Base-by-base conservation (phyloP, 2,113 vertebrate species). In the Todiramphus chloris region DNA sequence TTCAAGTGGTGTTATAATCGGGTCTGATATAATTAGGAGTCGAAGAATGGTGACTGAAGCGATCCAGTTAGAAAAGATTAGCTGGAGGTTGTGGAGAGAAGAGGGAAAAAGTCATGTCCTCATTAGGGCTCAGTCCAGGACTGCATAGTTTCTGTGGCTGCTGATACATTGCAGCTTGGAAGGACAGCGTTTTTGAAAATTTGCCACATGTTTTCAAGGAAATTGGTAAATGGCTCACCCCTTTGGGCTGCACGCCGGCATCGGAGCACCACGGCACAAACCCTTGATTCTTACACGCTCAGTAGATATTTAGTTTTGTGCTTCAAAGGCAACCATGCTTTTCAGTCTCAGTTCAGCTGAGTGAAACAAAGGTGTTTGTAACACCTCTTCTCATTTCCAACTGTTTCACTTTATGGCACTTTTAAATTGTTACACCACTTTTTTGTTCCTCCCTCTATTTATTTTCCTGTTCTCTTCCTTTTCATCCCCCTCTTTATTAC, bases 381-480 rank as follows among this genome's bases (percentile, higher is more conserved):
- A 77, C 12, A 14, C 37, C 21, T 81, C 62, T 39, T 81, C 68
- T 74, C 28, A 6, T 3, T 80, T 56, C 80, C 91, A 90, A 48
- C 55, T 83, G 27, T 68, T 95, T 90, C 8, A 15, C 20, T 96
- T 89, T 59, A 84, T 30, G 48, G 62, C 19, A 15, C 56, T 82
- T 69, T 28, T 59, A 1, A 83, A 79, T 81, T 64, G 59, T 83
- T 78, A 53, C 39, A 85, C 87, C 62, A 88, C 91, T 79, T 56
- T 87, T 91, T 94, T 89, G 73, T 73, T 95, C 58, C 56, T 37
- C 37, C 83, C 80, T 51, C 44, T 76, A 64, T 75, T 82, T 78
- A 41, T 67, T 88, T 85, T 87, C 90, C 37, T 63, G 53, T 79
- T 90, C 73, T 82, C 31, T 91, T 58, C 37, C 53, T 80, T 89